Percentiles rank a stretch among this genome's conserved stretches.
Conservation (phyloP, 2,888 invertebrate species). For the Ashinkailepas kermadecensis region DNA sequence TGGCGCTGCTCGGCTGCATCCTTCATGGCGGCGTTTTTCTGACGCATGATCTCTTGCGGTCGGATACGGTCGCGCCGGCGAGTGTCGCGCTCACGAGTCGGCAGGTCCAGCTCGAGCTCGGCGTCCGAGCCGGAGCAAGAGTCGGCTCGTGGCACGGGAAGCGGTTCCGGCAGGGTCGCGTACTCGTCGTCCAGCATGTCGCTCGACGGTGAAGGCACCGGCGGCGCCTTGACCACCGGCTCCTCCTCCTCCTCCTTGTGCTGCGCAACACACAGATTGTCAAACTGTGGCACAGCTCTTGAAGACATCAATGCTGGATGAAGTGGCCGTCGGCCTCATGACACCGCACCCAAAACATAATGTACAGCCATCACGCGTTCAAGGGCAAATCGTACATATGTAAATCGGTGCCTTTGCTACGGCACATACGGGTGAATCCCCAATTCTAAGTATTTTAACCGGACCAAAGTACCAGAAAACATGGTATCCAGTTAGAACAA, state of each 20-base stretch:
- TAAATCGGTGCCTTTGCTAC: too few species aligned
- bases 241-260: background rate
- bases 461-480: too few species aligned
- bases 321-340: too few species aligned
- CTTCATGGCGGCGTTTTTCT: conserved; percentile 3
- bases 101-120: background rate
- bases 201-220: background rate
- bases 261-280: background rate
- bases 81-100: background rate
- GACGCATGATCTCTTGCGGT: background rate
- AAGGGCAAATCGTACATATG: too few species aligned
- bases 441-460: too few species aligned
- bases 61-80: background rate
- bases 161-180: conserved; percentile 20
- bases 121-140: background rate
- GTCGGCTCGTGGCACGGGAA: background rate
- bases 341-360: too few species aligned
- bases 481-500: too few species aligned
- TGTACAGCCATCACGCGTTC: too few species aligned
- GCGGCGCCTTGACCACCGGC: background rate
- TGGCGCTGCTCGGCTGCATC: background rate
- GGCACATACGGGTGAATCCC: too few species aligned
- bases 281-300: too few species aligned
- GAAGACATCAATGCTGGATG: too few species aligned
- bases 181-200: conserved; percentile 1